phyloP scores from a whole-genome alignment of 53 echinoderm and acorn worm genomes.

The Zoroaster sp. region DNA sequence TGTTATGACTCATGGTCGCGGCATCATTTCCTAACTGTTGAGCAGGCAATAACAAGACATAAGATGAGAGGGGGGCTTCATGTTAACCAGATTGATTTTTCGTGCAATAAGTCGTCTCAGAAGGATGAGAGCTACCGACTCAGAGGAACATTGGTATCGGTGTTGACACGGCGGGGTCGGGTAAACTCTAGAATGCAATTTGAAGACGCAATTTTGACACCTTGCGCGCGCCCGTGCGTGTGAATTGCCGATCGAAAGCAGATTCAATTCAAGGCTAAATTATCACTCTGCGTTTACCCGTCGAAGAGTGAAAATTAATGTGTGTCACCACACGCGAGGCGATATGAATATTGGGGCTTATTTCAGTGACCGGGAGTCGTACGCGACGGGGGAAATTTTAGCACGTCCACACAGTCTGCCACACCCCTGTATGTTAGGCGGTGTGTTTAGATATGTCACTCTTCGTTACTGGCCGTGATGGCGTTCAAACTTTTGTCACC shows the following conservation, averaged over 20 bases:
- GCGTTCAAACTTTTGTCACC: too few species aligned
- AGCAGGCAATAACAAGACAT: neutral
- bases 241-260: neutral
- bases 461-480: neutral
- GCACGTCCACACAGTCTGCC: neutral
- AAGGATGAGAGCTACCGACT: neutral
- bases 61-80: neutral
- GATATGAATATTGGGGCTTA: neutral
- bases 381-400: neutral
- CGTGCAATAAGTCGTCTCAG: neutral
- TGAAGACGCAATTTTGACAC: neutral
- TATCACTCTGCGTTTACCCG: neutral
- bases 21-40: neutral
- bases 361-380: neutral
- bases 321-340: neutral
- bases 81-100: neutral
- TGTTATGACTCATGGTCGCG: neutral
- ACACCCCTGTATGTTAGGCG: neutral
- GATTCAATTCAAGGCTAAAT: neutral
- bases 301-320: neutral
- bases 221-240: neutral
- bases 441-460: neutral
- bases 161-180: neutral
- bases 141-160: neutral
- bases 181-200: neutral